Conservation (phyloP, 1,140 invertebrate genomes). For the Samia ricini region DNA sequence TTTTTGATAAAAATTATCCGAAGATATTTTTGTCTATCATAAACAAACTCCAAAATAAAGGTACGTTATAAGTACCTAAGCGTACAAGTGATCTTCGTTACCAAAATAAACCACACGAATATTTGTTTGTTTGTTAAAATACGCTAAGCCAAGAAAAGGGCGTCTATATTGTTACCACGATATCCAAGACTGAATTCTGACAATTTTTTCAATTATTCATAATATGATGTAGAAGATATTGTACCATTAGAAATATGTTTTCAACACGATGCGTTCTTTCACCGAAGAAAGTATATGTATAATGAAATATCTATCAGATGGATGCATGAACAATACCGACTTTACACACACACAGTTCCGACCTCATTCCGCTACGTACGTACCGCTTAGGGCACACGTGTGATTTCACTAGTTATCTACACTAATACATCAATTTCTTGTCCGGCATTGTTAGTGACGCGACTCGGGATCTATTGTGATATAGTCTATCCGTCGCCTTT, state of each 20-base stretch:
- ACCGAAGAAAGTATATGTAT: constrained; percentile 3
- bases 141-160: no score
- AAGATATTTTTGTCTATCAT: no score
- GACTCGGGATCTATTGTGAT: constrained; percentile 38
- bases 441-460: constrained; percentile 54
- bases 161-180: no score
- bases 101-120: no score
- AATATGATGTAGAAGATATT: no score
- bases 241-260: neutral
- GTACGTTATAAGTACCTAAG: no score
- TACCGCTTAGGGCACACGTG: constrained; percentile 30
- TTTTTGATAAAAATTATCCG: no score
- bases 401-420: constrained; percentile 52
- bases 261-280: neutral
- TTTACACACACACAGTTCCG: constrained; percentile 22
- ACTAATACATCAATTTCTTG: constrained; percentile 55
- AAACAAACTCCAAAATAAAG: no score
- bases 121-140: no score
- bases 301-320: constrained; percentile 23
- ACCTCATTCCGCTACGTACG: constrained; percentile 32
- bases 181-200: no score
- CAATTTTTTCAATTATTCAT: no score
- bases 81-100: no score
- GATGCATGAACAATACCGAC: constrained; percentile 30
- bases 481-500: constrained; percentile 25